Percentiles rank a stretch among this genome's conserved stretches.
phyloP scores from a whole-genome alignment of 2,797 vertebrate genomes.

The Todus mexicanus region DNA sequence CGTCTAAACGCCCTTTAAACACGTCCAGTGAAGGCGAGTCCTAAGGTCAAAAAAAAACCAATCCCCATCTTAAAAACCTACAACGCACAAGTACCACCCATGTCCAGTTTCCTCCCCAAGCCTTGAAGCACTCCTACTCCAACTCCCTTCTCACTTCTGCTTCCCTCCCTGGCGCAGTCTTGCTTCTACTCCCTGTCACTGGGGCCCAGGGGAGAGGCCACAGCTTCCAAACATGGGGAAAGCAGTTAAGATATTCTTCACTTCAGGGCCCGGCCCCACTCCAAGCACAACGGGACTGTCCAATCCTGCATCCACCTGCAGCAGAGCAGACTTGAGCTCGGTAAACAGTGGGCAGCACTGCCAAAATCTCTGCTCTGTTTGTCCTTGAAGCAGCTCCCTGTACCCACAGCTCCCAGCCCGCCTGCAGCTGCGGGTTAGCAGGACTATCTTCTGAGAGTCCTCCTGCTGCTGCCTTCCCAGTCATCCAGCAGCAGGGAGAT shows the following conservation, averaged over 20 bases:
- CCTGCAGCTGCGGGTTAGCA: no score
- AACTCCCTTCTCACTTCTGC: not conserved
- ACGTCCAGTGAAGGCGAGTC: no score
- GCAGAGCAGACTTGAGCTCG: not conserved
- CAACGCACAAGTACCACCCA: not conserved
- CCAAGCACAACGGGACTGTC: not conserved
- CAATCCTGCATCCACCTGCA: not conserved
- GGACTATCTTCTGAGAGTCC: not conserved
- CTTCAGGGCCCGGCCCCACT: not conserved
- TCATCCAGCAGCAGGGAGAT: not conserved
- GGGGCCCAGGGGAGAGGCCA: not conserved
- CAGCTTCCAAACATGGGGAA: not conserved
- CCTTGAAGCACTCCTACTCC: not conserved
- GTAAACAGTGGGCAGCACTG: accelerated
- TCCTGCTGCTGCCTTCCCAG: not conserved
- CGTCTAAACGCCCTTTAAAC: no score
- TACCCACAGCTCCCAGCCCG: not conserved
- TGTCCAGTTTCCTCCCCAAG: not conserved
- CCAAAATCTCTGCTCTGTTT: not conserved
- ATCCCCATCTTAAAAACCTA: not conserved
- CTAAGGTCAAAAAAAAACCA: not conserved
- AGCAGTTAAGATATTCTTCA: not conserved
- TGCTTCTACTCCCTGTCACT: not conserved
- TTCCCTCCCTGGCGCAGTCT: not conserved
- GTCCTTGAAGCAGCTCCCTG: not conserved